These are phyloP conservation scores for Pteronura brasiliensis DNA, from an alignment of 2,113 vertebrate species.

Conservation along the genomic window DNA sequence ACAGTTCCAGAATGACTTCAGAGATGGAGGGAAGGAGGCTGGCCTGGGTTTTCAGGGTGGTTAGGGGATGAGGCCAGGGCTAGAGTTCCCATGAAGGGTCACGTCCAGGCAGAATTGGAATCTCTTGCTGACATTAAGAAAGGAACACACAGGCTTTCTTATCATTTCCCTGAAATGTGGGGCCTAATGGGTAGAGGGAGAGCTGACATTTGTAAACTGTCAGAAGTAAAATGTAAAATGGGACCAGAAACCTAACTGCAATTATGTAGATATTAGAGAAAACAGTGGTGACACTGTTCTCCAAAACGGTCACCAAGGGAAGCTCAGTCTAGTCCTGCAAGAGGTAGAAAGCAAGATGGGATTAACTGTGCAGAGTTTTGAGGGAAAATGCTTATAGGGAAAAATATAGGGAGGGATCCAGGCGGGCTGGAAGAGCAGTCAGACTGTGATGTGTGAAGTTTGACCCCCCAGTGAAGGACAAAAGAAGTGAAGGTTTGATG, in stretches of 20 bases:
- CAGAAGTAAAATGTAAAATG: neutral
- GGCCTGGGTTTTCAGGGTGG: accelerated
- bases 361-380: neutral
- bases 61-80: accelerated
- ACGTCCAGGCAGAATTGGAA: neutral
- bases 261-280: neutral
- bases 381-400: neutral
- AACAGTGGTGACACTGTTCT: neutral
- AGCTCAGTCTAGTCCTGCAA: neutral
- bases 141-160: neutral
- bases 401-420: neutral
- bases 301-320: neutral
- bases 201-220: neutral
- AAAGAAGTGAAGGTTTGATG: neutral
- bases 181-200: neutral
- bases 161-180: neutral
- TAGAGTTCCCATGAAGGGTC: neutral
- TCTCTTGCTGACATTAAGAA: neutral
- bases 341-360: neutral
- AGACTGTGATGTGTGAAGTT: neutral
- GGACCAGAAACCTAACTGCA: neutral
- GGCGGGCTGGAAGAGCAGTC: neutral
- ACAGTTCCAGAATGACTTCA: neutral
- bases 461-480: neutral
- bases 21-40: neutral